phyloP scores from a whole-genome alignment of 2,888 invertebrate genomes.

The Andrena praecox region DNA sequence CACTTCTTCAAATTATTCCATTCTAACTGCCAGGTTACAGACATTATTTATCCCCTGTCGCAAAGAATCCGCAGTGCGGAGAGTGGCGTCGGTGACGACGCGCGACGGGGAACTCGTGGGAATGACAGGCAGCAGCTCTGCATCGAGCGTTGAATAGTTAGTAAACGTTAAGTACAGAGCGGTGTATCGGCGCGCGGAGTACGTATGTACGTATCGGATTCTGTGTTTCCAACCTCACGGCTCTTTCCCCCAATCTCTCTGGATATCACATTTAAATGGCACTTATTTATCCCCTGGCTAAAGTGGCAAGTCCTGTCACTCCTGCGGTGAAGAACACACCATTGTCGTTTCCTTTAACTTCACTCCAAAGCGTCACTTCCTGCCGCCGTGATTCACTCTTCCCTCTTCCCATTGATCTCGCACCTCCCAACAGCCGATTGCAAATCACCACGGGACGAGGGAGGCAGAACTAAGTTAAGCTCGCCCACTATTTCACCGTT shows the following conservation, averaged over 20 bases:
- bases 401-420: slow-evolving; percentile 31
- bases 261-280: slow-evolving; percentile 73
- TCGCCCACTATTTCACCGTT: slow-evolving; percentile 71
- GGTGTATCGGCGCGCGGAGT: slow-evolving; percentile 67
- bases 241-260: slow-evolving; percentile 56
- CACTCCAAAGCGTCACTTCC: slow-evolving; percentile 56
- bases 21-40: not conserved
- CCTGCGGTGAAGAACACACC: slow-evolving; percentile 58
- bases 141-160: slow-evolving; percentile 70
- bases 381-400: slow-evolving; percentile 54
- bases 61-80: slow-evolving; percentile 23
- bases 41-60: slow-evolving; percentile 27
- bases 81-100: not conserved
- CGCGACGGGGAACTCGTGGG: slow-evolving; percentile 62
- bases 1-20: no score
- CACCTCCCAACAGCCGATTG: slow-evolving; percentile 45
- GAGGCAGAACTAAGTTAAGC: slow-evolving; percentile 76
- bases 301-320: slow-evolving; percentile 71
- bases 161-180: slow-evolving; percentile 74
- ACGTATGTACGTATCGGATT: slow-evolving; percentile 67
- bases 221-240: slow-evolving; percentile 49
- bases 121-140: slow-evolving; percentile 53
- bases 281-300: slow-evolving; percentile 71
- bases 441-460: slow-evolving; percentile 74
- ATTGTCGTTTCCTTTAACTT: slow-evolving; percentile 61